Evolutionary conservation across 1,140 invertebrate genomes (phyloP).

Genomic region (Manduca sexta): DNA sequence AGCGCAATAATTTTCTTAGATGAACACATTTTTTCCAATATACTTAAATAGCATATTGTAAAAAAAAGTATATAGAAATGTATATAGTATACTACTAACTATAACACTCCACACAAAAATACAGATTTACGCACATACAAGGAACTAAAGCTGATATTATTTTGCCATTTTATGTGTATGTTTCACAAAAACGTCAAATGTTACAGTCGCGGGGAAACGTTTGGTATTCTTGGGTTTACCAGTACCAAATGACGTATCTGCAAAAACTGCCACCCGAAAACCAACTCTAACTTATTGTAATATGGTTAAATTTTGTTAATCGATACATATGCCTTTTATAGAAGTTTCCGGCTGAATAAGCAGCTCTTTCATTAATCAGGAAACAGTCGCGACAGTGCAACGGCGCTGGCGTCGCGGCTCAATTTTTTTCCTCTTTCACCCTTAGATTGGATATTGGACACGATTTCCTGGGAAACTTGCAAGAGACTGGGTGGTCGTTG

Average conservation of each 20-base stretch:
- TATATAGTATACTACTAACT: too few species aligned
- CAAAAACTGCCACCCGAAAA: not conserved
- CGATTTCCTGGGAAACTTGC: constrained; percentile 65
- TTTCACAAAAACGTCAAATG: constrained; percentile 70
- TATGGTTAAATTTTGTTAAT: constrained; percentile 22
- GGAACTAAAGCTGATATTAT: constrained; percentile 22
- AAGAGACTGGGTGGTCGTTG: constrained; percentile 58
- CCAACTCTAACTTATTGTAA: constrained; percentile 2
- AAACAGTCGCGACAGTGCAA: constrained; percentile 67
- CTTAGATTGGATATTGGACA: constrained; percentile 67
- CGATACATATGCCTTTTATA: constrained; percentile 1
- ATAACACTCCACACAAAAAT: too few species aligned
- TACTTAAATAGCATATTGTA: too few species aligned
- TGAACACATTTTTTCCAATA: too few species aligned
- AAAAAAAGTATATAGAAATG: too few species aligned
- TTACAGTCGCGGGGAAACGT: constrained; percentile 68
- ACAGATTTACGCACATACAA: too few species aligned
- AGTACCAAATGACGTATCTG: constrained; percentile 11
- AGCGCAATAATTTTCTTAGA: too few species aligned
- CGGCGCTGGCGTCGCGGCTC: constrained; percentile 58
- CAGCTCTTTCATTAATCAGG: constrained; percentile 67
- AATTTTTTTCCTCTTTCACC: constrained; percentile 68
- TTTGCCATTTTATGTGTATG: constrained; percentile 65
- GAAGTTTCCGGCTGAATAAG: constrained; percentile 55
- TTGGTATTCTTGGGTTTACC: constrained; percentile 53